These are phyloP conservation scores for Tauraco erythrolophus DNA, from an alignment of 2,113 vertebrate genomes.

Conservation along the genomic window DNA sequence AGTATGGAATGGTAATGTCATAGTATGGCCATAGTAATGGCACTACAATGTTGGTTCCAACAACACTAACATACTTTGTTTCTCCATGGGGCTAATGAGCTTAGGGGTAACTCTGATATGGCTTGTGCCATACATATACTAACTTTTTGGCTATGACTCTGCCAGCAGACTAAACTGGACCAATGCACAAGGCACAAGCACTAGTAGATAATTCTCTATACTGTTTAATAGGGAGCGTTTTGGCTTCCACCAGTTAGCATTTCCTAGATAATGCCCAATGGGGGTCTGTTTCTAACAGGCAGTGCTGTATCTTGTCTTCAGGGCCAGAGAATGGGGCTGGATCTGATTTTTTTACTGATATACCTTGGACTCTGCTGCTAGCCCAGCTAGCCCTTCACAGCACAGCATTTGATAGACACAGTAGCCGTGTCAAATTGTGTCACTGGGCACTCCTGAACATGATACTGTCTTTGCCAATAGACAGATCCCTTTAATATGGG, in stretches of 20 bases:
- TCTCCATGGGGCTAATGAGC: not conserved
- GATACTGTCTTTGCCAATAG: not conserved
- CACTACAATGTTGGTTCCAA: not conserved
- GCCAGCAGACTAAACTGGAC: not conserved
- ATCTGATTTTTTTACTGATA: not conserved
- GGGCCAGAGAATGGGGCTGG: not conserved
- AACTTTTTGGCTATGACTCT: not conserved
- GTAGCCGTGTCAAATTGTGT: not conserved
- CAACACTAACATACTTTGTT: accelerated
- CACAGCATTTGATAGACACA: not conserved
- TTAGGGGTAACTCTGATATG: not conserved
- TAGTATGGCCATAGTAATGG: not conserved
- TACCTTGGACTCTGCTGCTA: not conserved
- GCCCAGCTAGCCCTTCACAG: not conserved
- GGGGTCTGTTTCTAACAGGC: not conserved
- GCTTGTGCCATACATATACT: not conserved
- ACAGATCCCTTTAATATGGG: not conserved
- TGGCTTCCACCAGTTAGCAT: not conserved
- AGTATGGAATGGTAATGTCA: not conserved
- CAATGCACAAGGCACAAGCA: not conserved
- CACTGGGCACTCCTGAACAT: not conserved
- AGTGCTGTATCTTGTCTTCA: not conserved
- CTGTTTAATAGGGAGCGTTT: not conserved
- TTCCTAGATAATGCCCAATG: not conserved
- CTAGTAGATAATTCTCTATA: not conserved